Evolutionary conservation across 2,113 vertebrate genomes (phyloP), one percentile per base, ranked within the genome.

Genomic region (Tichodroma muraria): DNA sequence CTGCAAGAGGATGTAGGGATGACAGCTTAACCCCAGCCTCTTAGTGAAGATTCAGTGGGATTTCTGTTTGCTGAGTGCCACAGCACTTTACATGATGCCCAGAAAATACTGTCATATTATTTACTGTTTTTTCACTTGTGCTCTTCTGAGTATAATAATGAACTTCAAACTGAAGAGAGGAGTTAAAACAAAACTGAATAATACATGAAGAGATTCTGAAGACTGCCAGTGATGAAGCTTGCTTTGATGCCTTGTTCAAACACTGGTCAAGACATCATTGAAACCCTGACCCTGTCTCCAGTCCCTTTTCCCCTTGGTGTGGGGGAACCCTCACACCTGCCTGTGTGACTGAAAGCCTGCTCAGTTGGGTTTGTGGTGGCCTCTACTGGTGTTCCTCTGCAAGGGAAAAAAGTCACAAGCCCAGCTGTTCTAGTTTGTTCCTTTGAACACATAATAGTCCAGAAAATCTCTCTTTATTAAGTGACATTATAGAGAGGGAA

Each of bases 351-450:
- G 49, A 38, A 93, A 95, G 63, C 59, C 56, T 91, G 64, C 50
- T 94, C 65, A 11, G 2, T 35, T 96, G 56, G 54, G 79, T 95
- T 90, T 80, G 25, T 91, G 94, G 95, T 95, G 93, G 85, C 94
- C 93, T 90, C 95, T 97, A 8, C 95, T 95, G 95, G 93, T 90
- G 37, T 33, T 91, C 22, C n/a, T 88, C 60, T 84, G 94, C 72
- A 95, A 95, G 64, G 52, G 42, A 84, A 86, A 57, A 27, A 53
- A 80, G 47, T 37, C 24, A 11, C 0, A 3, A 77, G 33, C 50
- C 40, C 31, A 70, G 47, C n/a, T 12, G 5, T 79, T 76, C 15
- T 19, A 22, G 25, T 64, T 68, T 76, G 10, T 28, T 52, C 15
- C 40, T 66, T 68, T 15, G 12, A 42, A 91, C 87, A 72, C 16